Evolutionary conservation across 2,113 vertebrate species (phyloP).

Genomic region (Tenebrosternarchus preto): DNA sequence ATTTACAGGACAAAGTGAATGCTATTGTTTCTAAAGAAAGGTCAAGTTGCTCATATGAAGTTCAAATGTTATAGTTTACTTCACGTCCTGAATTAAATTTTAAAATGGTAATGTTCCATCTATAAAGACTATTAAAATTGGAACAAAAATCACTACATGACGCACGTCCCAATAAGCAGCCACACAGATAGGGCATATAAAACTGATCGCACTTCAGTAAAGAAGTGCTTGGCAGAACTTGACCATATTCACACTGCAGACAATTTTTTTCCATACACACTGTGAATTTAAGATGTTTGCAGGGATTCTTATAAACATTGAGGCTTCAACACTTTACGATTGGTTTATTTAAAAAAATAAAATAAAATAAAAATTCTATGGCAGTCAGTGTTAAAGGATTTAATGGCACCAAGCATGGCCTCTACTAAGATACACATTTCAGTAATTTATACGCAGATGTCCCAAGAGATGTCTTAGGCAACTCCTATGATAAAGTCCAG

Average conservation of each 20-base stretch:
- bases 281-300: slow-evolving; percentile 19
- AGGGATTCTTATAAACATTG: slow-evolving; percentile 24
- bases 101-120: slow-evolving; percentile 12
- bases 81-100: slow-evolving; percentile 11
- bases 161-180: slow-evolving; percentile 21
- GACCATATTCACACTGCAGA: slow-evolving; percentile 24
- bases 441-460: slow-evolving; percentile 15
- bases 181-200: background rate
- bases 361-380: slow-evolving; percentile 50
- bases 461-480: slow-evolving; percentile 6
- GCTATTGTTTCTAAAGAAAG: slow-evolving; percentile 18
- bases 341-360: slow-evolving; percentile 61
- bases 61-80: background rate
- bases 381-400: slow-evolving; percentile 34
- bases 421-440: slow-evolving; percentile 13
- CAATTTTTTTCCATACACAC: slow-evolving; percentile 17
- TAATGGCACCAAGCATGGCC: slow-evolving; percentile 31
- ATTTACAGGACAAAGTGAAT: slow-evolving; percentile 20
- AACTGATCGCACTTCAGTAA: slow-evolving; percentile 7
- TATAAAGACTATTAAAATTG: background rate
- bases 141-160: slow-evolving; percentile 11
- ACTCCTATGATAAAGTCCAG: slow-evolving; percentile 14
- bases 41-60: slow-evolving; percentile 10
- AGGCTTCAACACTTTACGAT: slow-evolving; percentile 46
- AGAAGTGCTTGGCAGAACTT: background rate